Conservation (phyloP, 2,797 vertebrate genomes). For the Sebastes miniatus region DNA sequence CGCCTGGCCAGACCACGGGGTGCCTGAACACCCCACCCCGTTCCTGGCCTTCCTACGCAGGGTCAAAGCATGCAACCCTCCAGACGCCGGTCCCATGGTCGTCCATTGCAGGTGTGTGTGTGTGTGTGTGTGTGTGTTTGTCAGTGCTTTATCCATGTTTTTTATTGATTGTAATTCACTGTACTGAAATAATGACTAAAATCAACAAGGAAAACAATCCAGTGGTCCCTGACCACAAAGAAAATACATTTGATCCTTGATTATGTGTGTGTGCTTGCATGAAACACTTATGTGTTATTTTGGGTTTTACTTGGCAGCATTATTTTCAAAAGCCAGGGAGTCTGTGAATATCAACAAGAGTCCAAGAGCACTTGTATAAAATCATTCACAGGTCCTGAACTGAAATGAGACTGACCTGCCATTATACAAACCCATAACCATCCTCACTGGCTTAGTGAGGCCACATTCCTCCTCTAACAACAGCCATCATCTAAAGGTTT, state of each 20-base stretch:
- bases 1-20: constrained; percentile 97
- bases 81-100: constrained; percentile 95
- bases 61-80: constrained; percentile 97
- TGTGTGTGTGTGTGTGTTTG: background rate
- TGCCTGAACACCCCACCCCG: constrained; percentile 96
- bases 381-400: constrained; percentile 46
- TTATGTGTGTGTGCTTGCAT: background rate
- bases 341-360: constrained; percentile 36
- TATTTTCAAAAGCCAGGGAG: constrained; percentile 29
- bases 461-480: constrained; percentile 56
- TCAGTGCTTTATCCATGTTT: background rate
- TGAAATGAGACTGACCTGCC: constrained; percentile 58
- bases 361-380: constrained; percentile 45
- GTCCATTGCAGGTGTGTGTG: constrained; percentile 94
- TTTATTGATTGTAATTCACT: background rate
- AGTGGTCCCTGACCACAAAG: constrained; percentile 12
- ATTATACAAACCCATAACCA: constrained; percentile 67
- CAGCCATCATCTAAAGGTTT: constrained; percentile 46
- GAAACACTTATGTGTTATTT: constrained; percentile 58
- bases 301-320: constrained; percentile 45
- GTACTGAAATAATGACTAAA: background rate
- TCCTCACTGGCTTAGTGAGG: constrained; percentile 39
- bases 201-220: background rate
- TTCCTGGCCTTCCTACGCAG: constrained; percentile 96
- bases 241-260: constrained; percentile 3